Evolutionary conservation across 2,888 invertebrate species (phyloP).

Genomic region (Himalopsyche japonica): DNA sequence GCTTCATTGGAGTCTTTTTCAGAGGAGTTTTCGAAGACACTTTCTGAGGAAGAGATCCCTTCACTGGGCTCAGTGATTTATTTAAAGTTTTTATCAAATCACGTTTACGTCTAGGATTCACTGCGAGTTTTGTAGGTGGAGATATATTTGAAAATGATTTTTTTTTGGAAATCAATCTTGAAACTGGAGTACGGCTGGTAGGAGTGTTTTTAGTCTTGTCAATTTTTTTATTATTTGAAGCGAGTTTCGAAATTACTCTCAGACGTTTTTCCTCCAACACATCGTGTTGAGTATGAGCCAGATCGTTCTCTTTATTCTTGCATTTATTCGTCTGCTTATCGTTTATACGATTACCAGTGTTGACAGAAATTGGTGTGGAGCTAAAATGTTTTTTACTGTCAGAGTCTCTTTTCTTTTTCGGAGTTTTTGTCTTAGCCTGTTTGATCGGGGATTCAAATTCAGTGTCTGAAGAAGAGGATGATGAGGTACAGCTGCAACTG

Average conservation of each 20-base stretch:
- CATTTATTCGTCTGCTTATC: background rate
- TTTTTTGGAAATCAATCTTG: background rate
- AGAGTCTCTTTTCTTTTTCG: background rate
- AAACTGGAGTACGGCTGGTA: background rate
- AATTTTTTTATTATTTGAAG: slow-evolving; percentile 11
- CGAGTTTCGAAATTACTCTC: slow-evolving; percentile 44
- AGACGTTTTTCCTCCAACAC: slow-evolving; percentile 45
- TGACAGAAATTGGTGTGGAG: background rate
- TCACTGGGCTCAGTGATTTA: background rate
- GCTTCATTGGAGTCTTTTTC: background rate
- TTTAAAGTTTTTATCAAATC: background rate
- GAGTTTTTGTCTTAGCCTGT: background rate
- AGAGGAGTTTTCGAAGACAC: background rate
- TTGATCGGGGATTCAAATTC: background rate
- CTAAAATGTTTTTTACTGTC: background rate
- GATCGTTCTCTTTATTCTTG: background rate
- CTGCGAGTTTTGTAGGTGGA: background rate
- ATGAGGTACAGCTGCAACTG: background rate
- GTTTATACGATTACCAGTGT: background rate
- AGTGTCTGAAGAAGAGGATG: background rate
- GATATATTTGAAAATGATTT: background rate
- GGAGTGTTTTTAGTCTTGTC: background rate
- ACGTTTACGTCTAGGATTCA: background rate
- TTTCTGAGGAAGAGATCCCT: background rate
- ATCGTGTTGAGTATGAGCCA: background rate